Evolutionary conservation across 2,888 invertebrate genomes (phyloP), one percentile per base, ranked within the genome.

Genomic region (Caenorhabditis angaria): DNA sequence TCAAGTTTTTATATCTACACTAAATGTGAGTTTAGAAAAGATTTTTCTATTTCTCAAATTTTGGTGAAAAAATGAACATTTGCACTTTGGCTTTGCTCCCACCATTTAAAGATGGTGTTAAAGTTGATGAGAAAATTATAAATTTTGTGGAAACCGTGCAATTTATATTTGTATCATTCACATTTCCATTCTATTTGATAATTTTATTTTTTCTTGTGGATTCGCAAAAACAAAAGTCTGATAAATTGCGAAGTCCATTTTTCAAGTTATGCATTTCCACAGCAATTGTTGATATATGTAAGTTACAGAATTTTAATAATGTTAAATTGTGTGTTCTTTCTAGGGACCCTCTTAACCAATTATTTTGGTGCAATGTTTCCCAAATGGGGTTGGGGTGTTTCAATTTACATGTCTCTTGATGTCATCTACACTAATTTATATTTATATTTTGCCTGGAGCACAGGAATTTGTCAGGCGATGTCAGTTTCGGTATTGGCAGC

Each of bases 301-400:
- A 61, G 64, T 57, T 6, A 25, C 2, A 20, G 25, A 25, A 22
- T 47, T 62, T 50, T 27, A n/a, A 24, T 27, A 27, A 25, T n/a
- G 24, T 32, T 24, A 27, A 6, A 20, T 25, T 47, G 5, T 61
- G 24, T 20, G n/a, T 32, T 22, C 29, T 54, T 14, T 61, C 29
- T 20, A 70, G 69, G 61, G 65, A 70, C 70, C 1, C 58, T 70
- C 6, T 25, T 70, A 24, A 59, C 58, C 53, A 70, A 70, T 53
- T 70, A 70, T 32, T 41, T 70, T 4, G 70, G 70, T 6, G 70
- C 61, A 48, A 70, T 70, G 65, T 65, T 65, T 35, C 58, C 70
- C 1, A 65, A 65, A 59, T 70, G 70, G 70, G 70, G 70, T 35
- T 61, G 57, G 54, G 56, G 53, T 25, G 53, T 62, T 18, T 48